phyloP scores from a whole-genome alignment of 2,797 vertebrate species.

The Harpagifer antarcticus region DNA sequence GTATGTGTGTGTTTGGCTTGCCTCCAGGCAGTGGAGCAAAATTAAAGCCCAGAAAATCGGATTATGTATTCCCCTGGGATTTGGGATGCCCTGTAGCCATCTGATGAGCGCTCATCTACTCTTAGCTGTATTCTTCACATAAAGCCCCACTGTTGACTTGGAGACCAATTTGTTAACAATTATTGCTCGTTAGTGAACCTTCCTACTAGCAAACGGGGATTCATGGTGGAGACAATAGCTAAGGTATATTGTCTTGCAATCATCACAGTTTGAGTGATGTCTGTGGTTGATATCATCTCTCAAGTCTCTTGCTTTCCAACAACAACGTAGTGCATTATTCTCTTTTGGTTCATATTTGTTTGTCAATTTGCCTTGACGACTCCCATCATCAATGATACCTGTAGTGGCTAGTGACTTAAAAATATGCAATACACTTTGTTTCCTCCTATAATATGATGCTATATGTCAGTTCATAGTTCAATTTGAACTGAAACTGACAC shows the following conservation, averaged over 20 bases:
- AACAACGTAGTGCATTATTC: no score
- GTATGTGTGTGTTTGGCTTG: conserved; percentile 81
- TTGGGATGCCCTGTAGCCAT: conserved; percentile 84
- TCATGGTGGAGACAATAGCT: conserved; percentile 61
- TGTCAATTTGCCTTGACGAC: conserved; percentile 58
- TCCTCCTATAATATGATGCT: conserved; percentile 12
- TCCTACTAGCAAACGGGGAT: conserved; percentile 69
- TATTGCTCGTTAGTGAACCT: conserved; percentile 90
- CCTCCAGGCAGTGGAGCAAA: conserved; percentile 85
- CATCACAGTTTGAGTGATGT: conserved; percentile 73
- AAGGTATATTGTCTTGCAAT: conserved; percentile 75
- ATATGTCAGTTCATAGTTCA: conserved; percentile 16
- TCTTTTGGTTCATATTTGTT: no score
- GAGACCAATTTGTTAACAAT: conserved; percentile 94
- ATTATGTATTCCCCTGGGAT: conserved; percentile 86
- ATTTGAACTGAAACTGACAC: background rate
- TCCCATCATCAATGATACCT: conserved; percentile 58
- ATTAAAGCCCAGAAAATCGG: conserved; percentile 91
- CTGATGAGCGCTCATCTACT: conserved; percentile 88
- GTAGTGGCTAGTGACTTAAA: conserved; percentile 49
- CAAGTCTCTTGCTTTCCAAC: conserved; percentile 57
- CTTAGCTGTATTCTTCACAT: conserved; percentile 72
- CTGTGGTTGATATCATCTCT: conserved; percentile 54
- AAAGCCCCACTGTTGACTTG: conserved; percentile 79
- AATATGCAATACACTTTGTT: conserved; percentile 40